Evolutionary conservation across 1,140 invertebrate species (phyloP), one percentile per base, ranked within the genome.

Genomic region (Schmidtea mediterranea): DNA sequence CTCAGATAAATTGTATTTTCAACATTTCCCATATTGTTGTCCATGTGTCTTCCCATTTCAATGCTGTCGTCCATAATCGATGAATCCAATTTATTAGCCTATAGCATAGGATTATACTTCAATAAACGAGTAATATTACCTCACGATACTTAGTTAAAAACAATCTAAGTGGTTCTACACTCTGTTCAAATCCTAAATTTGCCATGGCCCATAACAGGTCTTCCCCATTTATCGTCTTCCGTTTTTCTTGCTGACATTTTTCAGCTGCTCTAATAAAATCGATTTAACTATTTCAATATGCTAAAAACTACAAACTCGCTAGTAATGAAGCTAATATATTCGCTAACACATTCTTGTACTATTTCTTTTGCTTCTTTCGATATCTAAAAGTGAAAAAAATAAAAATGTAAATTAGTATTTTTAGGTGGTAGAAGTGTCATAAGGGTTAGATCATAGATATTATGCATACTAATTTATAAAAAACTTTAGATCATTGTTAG

Each of bases 361-460:
- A 87, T 95, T 69, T 98, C 90, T 55, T 94, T 74, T 0, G 90
- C 87, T 71, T 98, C 92, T 72, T 98, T 98, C 0, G 90, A 84
- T 58, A 95, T 90, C 77, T 80, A 63, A 47, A 72, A 71, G 36
- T n/a, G n/a, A n/a, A n/a, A n/a, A n/a, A n/a, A n/a, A n/a, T n/a
- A n/a, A n/a, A n/a, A n/a, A n/a, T n/a, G n/a, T n/a, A n/a, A n/a
- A n/a, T n/a, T n/a, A n/a, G n/a, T n/a, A n/a, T n/a, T n/a, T n/a
- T n/a, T n/a, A n/a, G n/a, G n/a, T n/a, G n/a, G n/a, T n/a, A n/a
- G n/a, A n/a, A n/a, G n/a, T n/a, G n/a, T n/a, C n/a, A n/a, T n/a
- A n/a, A n/a, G n/a, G n/a, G n/a, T n/a, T n/a, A n/a, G n/a, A n/a
- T n/a, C n/a, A n/a, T n/a, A n/a, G n/a, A n/a, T n/a, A n/a, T n/a